phyloP scores from a whole-genome alignment of 2,113 vertebrate genomes.

The Syngnathus floridae region DNA sequence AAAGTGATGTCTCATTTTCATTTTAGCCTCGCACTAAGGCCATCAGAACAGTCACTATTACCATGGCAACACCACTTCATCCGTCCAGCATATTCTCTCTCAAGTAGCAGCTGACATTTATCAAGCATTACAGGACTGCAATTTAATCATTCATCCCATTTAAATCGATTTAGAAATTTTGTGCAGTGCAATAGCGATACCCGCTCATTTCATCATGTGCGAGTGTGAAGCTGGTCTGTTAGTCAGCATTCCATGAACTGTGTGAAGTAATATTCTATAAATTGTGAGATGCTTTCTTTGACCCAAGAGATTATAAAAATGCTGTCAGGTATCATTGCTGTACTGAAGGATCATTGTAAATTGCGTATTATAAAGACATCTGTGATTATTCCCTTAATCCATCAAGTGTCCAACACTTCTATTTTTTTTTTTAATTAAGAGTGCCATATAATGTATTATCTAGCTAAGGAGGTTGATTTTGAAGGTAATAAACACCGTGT shows the following conservation, averaged over 20 bases:
- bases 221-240: not conserved
- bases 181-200: not conserved
- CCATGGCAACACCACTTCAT: constrained; percentile 1
- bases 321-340: not conserved
- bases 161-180: not conserved
- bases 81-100: not conserved
- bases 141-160: not conserved
- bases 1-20: not conserved
- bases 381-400: no score
- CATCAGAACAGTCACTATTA: not conserved
- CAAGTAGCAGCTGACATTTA: not conserved
- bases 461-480: not conserved
- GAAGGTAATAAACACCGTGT: not conserved
- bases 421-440: not conserved
- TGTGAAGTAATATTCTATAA: not conserved
- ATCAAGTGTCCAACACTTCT: not conserved
- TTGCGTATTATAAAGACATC: no score
- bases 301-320: not conserved
- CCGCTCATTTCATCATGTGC: not conserved
- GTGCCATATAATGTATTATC: not conserved
- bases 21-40: not conserved
- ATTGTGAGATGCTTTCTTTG: not conserved
- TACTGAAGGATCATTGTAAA: no score
- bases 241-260: not conserved
- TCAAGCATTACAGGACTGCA: not conserved